These are phyloP conservation scores for Tetropium fuscum DNA, from an alignment of 2,888 invertebrate species.

Conservation along the genomic window DNA sequence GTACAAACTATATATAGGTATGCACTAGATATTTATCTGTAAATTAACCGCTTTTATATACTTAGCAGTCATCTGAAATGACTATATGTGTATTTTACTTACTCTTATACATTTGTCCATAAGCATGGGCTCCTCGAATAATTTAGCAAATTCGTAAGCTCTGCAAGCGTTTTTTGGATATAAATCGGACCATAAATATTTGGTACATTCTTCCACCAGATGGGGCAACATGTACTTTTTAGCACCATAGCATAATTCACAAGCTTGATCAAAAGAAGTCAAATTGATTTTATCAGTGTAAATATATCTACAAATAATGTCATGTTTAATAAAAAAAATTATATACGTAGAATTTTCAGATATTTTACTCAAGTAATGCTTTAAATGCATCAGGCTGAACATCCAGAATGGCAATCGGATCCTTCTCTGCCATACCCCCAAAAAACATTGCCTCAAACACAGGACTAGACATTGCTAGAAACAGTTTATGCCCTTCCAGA, in stretches of 20 bases:
- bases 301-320: constrained; percentile 72
- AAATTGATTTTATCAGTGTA: constrained; percentile 86
- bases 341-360: no score
- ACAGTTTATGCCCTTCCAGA: constrained; percentile 81
- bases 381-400: constrained; percentile 90
- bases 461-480: constrained; percentile 88
- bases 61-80: not conserved
- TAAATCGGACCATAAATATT: constrained; percentile 85
- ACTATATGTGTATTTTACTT: constrained; percentile 33
- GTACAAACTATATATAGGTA: no score
- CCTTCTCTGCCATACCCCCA: constrained; percentile 84
- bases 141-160: constrained; percentile 87
- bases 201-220: constrained; percentile 85
- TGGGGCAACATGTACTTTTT: constrained; percentile 91
- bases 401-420: constrained; percentile 83
- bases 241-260: constrained; percentile 88
- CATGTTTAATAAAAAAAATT: no score
- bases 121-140: constrained; percentile 85
- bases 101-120: constrained; percentile 86
- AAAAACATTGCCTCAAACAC: constrained; percentile 92
- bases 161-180: constrained; percentile 85
- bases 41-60: not conserved
- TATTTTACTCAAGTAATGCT: constrained; percentile 76
- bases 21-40: constrained; percentile 3
- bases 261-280: constrained; percentile 86